Base-by-base conservation (phyloP, 2,797 vertebrate genomes). In the Dipus sagitta region DNA sequence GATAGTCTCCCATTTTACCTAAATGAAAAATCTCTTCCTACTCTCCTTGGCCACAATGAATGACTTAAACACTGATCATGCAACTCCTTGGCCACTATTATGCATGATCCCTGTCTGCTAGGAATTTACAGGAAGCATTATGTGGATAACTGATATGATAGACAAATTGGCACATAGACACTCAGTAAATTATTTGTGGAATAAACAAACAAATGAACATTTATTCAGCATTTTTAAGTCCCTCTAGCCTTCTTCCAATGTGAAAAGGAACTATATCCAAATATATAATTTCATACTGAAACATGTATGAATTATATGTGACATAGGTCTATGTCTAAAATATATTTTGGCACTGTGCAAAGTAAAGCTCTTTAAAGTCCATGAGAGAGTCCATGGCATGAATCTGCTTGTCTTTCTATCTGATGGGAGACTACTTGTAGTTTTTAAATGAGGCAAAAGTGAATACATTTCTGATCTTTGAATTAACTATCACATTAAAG, bases 401-500 rank as follows among this genome's bases (percentile, higher is more conserved):
- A 32, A 87, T 30, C 52, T 20, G 11, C 68, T 89, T 32, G 23
- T 79, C 76, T 78, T 47, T 81, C 76, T 62, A 72, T 94, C 92
- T 32, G 0, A 2, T 28, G 65, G 92, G 52, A 0, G 92, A 38
- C 60, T 34, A 77, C 85, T 15, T 78, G 90, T 88, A 95, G 92
- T 96, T 96, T 95, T 93, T 90, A 96, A 96, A 95, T 90, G 93
- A 97, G 92, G 96, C 96, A 94, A 90, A 96, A 97, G 97, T 96
- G 96, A 97, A 98, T 97, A 95, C 42, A 28, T 96, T 92, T 94
- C 71, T 95, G 77, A 94, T 98, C 94, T 94, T 92, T 92, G 94
- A 97, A 97, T 98, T 97, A 98, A 97, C 97, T 96, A 89, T 95
- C 97, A 94, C 96, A 97, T 97, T 97, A 97, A 97, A 97, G 47